Evolutionary conservation across 2,888 invertebrate species (phyloP).

Genomic region (Eupithecia tripunctaria): DNA sequence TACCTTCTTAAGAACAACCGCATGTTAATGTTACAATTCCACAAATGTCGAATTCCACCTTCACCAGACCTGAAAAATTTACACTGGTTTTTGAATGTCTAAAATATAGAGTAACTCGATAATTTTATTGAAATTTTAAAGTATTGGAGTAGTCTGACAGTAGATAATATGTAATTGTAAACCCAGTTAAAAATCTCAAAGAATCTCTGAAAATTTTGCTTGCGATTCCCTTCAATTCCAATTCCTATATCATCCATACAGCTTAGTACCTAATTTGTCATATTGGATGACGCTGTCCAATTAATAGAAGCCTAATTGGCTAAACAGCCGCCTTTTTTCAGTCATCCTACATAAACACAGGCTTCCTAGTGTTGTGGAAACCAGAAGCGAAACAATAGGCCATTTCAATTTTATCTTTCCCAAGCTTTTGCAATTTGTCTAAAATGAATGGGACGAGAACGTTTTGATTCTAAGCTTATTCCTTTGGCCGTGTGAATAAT

Average conservation of each 20-base stretch:
- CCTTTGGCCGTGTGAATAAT: conserved; percentile 38
- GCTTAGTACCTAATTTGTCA: background rate
- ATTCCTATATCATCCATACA: background rate
- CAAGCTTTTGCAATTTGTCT: conserved; percentile 64
- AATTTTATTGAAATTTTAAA: too few species aligned
- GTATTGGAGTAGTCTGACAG: too few species aligned
- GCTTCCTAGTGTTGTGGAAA: conserved; percentile 65
- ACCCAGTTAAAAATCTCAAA: background rate
- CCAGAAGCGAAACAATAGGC: conserved; percentile 66
- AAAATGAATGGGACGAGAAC: conserved; percentile 58
- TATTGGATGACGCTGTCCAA: conserved; percentile 12
- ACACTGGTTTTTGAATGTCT: too few species aligned
- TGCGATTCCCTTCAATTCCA: background rate
- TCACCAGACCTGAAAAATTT: too few species aligned
- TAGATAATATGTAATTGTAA: background rate
- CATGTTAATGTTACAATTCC: background rate
- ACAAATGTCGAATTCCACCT: too few species aligned
- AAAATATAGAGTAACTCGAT: too few species aligned
- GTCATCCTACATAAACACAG: conserved; percentile 46
- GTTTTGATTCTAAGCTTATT: conserved; percentile 52
- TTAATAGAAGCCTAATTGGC: conserved; percentile 38
- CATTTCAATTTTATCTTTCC: conserved; percentile 61
- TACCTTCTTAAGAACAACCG: too few species aligned
- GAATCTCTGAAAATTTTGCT: background rate
- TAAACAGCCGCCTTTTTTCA: conserved; percentile 42